Conservation (phyloP, 1,140 invertebrate species). For the Rhopalosiphum padi region DNA sequence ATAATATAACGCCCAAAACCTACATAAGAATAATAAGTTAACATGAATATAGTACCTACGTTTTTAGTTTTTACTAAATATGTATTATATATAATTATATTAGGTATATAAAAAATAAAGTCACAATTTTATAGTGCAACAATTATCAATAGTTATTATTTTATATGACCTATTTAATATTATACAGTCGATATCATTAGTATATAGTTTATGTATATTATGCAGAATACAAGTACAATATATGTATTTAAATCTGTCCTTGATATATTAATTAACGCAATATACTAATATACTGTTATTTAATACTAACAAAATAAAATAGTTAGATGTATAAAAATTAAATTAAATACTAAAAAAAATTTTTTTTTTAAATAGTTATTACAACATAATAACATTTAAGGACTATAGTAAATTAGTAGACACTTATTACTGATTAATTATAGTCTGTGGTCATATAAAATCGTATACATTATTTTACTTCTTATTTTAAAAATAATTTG, state of each 20-base stretch:
- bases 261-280: background rate
- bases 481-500: too few species aligned
- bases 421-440: too few species aligned
- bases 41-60: background rate
- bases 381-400: too few species aligned
- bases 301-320: background rate
- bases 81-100: background rate
- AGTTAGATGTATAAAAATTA: background rate
- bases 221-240: background rate
- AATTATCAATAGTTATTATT: conserved; percentile 20
- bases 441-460: too few species aligned
- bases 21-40: background rate
- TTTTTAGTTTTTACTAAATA: background rate
- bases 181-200: conserved; percentile 34
- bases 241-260: background rate
- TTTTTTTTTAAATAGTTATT: too few species aligned
- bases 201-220: background rate
- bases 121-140: background rate
- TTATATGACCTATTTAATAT: conserved; percentile 36
- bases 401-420: too few species aligned
- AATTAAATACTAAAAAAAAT: too few species aligned
- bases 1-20: background rate
- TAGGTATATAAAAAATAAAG: background rate
- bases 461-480: too few species aligned
- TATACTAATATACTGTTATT: background rate